Conservation (phyloP, 2,888 invertebrate species). For the Cheilosia vulpina region DNA sequence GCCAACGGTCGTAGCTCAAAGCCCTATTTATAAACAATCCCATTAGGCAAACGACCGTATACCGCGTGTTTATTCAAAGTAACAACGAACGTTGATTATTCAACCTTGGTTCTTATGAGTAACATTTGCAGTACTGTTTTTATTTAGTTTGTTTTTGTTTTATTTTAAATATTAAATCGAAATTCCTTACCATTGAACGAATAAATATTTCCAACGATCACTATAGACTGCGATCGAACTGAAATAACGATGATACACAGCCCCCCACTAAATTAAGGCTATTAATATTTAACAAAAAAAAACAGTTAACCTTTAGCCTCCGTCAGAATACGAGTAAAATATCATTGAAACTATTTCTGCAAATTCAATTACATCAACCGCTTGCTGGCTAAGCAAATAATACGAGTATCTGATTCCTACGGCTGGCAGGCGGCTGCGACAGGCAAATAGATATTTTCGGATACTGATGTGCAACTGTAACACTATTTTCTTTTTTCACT, state of each 20-base stretch:
- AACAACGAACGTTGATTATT: slow-evolving; percentile 29
- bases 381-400: slow-evolving; percentile 72
- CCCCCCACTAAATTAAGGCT: slow-evolving; percentile 58
- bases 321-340: slow-evolving; percentile 69
- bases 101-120: slow-evolving; percentile 26
- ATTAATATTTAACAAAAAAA: slow-evolving; percentile 51
- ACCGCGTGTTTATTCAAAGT: slow-evolving; percentile 27
- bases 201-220: slow-evolving; percentile 44
- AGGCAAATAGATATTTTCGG: slow-evolving; percentile 64
- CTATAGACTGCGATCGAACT: slow-evolving; percentile 33
- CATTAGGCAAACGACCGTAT: slow-evolving; percentile 8
- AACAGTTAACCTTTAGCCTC: slow-evolving; percentile 70
- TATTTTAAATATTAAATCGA: slow-evolving; percentile 16
- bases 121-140: not conserved
- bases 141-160: not conserved
- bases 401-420: slow-evolving; percentile 68
- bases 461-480: slow-evolving; percentile 73
- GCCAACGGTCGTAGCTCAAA: slow-evolving; percentile 17
- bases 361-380: slow-evolving; percentile 72
- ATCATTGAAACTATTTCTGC: slow-evolving; percentile 74
- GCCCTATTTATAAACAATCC: slow-evolving; percentile 49
- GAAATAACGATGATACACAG: slow-evolving; percentile 31
- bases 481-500: slow-evolving; percentile 73
- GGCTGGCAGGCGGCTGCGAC: slow-evolving; percentile 30
- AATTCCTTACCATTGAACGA: slow-evolving; percentile 70